A percentile compares a stretch with the other conserved stretches of the same genome.
These are phyloP conservation scores for Ictidomys tridecemlineatus DNA, from an alignment of 2,113 vertebrate species.

Conservation along the genomic window DNA sequence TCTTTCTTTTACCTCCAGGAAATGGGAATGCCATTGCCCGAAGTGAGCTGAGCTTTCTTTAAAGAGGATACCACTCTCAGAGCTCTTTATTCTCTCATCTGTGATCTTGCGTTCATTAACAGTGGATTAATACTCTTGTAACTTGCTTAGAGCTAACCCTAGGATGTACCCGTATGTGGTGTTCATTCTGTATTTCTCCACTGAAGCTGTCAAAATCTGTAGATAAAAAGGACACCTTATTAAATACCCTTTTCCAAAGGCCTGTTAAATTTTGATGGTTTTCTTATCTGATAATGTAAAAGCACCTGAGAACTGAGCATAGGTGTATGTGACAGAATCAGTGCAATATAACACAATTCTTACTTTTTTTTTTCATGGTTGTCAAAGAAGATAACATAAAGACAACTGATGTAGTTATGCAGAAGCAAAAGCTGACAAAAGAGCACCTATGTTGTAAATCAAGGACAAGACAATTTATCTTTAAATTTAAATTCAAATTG, in stretches of 20 bases:
- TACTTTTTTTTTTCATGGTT: background rate
- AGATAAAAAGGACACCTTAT: background rate
- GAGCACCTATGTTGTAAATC: background rate
- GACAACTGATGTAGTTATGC: background rate
- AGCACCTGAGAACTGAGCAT: background rate
- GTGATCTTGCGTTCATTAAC: background rate
- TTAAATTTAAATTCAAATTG: background rate
- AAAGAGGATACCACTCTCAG: background rate
- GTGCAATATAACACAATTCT: background rate
- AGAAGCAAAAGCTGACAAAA: background rate
- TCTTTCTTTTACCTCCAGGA: background rate
- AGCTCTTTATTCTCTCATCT: background rate
- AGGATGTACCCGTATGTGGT: too few species aligned
- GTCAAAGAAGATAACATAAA: background rate
- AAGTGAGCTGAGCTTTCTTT: background rate
- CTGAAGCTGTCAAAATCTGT: background rate
- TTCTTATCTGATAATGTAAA: background rate
- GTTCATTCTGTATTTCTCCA: background rate
- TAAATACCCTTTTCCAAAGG: background rate
- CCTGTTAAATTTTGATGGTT: background rate
- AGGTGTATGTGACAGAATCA: background rate
- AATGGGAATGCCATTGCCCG: background rate
- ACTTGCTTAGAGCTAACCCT: background rate
- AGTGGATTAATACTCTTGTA: background rate
- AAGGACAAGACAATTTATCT: background rate